A percentile compares a stretch with the other conserved stretches of the same genome.
Conservation (phyloP, 2,797 vertebrate species). For the Pipistrellus pipistrellus region DNA sequence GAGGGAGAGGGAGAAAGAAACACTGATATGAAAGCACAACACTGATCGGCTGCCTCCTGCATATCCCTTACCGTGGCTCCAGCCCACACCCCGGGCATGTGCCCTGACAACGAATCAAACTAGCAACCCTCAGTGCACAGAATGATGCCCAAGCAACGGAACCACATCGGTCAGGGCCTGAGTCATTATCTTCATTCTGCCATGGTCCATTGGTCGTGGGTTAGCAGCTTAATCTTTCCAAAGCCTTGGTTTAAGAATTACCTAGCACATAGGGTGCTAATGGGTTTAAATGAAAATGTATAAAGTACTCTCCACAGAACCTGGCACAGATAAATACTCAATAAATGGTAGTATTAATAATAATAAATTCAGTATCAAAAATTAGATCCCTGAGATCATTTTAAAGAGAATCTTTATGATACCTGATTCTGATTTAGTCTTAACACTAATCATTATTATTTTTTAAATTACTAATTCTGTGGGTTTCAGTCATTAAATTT, state of each 20-base stretch:
- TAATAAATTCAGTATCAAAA: constrained; percentile 66
- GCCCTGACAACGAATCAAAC: background rate
- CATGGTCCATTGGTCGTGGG: background rate
- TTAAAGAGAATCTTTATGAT: constrained; percentile 63
- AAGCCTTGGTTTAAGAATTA: constrained; percentile 56
- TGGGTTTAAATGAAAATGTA: constrained; percentile 41
- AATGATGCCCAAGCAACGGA: background rate
- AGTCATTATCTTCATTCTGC: background rate
- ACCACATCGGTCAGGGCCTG: background rate
- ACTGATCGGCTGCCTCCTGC: background rate
- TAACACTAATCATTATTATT: constrained; percentile 56
- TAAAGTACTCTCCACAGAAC: constrained; percentile 6
- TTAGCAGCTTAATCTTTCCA: constrained; percentile 32
- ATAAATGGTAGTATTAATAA: constrained; percentile 45
- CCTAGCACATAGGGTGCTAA: background rate
- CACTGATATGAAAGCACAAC: background rate
- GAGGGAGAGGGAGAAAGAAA: background rate
- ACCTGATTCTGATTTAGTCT: constrained; percentile 57
- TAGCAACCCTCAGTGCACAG: background rate
- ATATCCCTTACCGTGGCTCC: background rate
- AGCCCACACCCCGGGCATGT: background rate
- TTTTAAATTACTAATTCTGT: constrained; percentile 54
- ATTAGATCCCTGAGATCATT: constrained; percentile 48
- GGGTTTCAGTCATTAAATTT: constrained; percentile 65
- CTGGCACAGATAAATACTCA: constrained; percentile 21